Evolutionary conservation across 2,113 vertebrate genomes (phyloP).

Genomic region (Carassius auratus): DNA sequence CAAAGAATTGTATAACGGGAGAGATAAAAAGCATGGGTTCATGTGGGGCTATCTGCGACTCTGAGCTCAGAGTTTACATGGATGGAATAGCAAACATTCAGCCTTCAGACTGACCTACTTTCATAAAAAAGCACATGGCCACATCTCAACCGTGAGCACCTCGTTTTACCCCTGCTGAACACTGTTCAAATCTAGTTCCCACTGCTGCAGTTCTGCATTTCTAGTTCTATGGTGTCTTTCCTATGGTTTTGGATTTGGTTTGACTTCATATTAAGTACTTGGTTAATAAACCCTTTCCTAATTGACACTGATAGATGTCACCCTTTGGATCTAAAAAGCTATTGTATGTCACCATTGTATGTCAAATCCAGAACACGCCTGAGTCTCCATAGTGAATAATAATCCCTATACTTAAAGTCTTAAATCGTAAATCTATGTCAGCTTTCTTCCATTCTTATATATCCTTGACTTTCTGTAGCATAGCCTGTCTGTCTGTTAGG

Average conservation of each 20-base stretch:
- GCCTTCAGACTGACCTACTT: constrained; percentile 76
- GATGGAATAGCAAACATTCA: constrained; percentile 75
- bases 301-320: neutral
- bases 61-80: constrained; percentile 69
- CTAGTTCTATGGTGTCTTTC: neutral
- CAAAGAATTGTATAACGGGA: constrained; percentile 4
- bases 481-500: too few relatives aligned
- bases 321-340: too few relatives aligned
- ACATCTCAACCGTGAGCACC: constrained; percentile 32
- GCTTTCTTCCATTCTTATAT: too few relatives aligned
- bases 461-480: too few relatives aligned
- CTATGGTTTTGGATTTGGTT: neutral
- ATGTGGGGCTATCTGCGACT: constrained; percentile 70
- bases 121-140: constrained; percentile 70
- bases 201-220: constrained; percentile 7
- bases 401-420: too few relatives aligned
- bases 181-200: neutral
- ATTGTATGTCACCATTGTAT: too few relatives aligned
- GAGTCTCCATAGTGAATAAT: too few relatives aligned
- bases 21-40: constrained; percentile 69
- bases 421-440: too few relatives aligned
- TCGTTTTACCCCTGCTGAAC: constrained; percentile 10
- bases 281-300: neutral
- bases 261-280: neutral
- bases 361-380: too few relatives aligned